phyloP scores from a whole-genome alignment of 2,888 invertebrate species.

The Drosophila acutilabella region DNA sequence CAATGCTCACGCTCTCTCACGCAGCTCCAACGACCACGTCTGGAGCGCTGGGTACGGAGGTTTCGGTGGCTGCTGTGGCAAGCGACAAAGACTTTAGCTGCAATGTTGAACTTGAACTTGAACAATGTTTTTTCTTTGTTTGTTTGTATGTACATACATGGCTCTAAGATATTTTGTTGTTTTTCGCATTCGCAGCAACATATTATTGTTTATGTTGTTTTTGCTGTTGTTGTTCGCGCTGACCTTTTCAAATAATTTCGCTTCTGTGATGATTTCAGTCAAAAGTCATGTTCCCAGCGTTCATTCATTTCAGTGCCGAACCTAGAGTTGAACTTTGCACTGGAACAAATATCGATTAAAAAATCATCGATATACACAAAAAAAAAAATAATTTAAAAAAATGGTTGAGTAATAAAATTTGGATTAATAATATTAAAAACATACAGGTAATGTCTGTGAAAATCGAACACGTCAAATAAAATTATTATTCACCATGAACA shows the following conservation, averaged over 20 bases:
- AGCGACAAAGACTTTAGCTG: conserved; percentile 25
- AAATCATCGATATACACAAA: no score
- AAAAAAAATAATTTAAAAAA: not conserved
- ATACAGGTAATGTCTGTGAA: no score
- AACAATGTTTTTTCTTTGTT: conserved; percentile 51
- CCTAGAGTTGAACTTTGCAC: conserved; percentile 27
- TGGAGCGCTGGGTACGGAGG: conserved; percentile 37
- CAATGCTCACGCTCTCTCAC: conserved; percentile 63
- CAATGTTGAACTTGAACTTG: conserved; percentile 69
- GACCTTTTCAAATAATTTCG: conserved; percentile 71
- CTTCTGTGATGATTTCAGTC: conserved; percentile 57
- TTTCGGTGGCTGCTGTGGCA: conserved; percentile 14
- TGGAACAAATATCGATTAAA: not conserved
- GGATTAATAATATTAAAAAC: no score
- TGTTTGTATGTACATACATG: no score
- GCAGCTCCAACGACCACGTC: conserved; percentile 59
- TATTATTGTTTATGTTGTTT: conserved; percentile 22
- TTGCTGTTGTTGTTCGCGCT: conserved; percentile 40
- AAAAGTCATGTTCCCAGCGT: conserved; percentile 74
- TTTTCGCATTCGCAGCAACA: conserved; percentile 6
- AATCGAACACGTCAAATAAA: no score
- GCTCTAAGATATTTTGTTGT: conserved; percentile 17
- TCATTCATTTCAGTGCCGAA: conserved; percentile 54
- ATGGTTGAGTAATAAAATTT: no score
- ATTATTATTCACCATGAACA: no score